Evolutionary conservation across 2,113 vertebrate genomes (phyloP), one percentile per base, ranked within the genome.

Genomic region (Patagioenas fasciata): DNA sequence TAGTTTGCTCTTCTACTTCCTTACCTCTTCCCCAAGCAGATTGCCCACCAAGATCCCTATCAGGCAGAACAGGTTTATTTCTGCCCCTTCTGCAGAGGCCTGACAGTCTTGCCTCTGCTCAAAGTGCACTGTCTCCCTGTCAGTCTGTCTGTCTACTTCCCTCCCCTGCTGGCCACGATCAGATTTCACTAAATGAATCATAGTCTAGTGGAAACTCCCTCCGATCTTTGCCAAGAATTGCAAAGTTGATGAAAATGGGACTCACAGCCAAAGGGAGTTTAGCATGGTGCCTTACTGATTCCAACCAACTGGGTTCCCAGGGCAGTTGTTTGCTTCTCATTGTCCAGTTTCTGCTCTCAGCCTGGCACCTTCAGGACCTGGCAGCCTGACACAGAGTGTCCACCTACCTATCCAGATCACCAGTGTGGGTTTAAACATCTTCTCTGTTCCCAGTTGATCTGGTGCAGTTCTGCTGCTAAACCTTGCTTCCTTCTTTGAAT

Each of bases 151-250:
- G 53, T 65, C 82, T 96, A 12, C 80, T 95, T 96, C 87, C 66
- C 87, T 95, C 83, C 74, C 57, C 90, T 93, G 81, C 94, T 94
- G 85, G 96, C 93, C 96, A 94, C 2, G 92, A 96, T 97, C 96
- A 95, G 84, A 94, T 97, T 97, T 96, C 96, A 96, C 70, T 87
- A 96, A 96, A 96, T 97, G 94, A 97, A 96, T 97, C 96, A 97
- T 85, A 96, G 96, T 93, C 88, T 91, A 58, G 66, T 96, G 97
- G 97, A 97, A 97, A 97, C 93, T 97, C 97, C 97, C 96, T 96
- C 78, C 4, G 1, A 89, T 82, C 87, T 89, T 70, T 97, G 97
- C 97, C 97, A 97, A 97, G 92, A 97, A 94, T 85, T 82, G 96
- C 93, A 94, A 87, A 97, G 95, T 89, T 96, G 93, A 95, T 97